These are phyloP conservation scores for Drosophila rubida DNA, from an alignment of 2,888 invertebrate species.

Conservation along the genomic window DNA sequence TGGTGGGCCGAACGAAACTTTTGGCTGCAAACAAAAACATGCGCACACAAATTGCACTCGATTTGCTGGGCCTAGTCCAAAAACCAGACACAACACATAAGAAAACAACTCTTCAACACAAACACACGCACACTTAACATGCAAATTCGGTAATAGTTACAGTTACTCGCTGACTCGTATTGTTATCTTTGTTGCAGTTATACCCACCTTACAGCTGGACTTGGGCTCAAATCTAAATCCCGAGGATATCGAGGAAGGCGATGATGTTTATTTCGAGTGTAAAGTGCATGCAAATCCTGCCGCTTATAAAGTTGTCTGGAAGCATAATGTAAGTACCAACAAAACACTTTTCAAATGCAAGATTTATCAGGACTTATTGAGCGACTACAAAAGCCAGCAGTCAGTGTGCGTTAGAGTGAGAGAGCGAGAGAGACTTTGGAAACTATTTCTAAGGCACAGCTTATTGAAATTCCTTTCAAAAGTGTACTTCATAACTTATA, in stretches of 20 bases:
- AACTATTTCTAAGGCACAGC: conserved; percentile 3
- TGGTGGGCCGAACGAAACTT: conserved; percentile 32
- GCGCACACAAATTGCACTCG: conserved; percentile 56
- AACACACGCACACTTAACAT: conserved; percentile 19
- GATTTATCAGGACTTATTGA: conserved; percentile 43
- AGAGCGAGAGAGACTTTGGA: background rate
- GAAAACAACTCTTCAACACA: conserved; percentile 32
- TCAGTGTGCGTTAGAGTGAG: background rate
- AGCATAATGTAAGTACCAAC: conserved; percentile 89
- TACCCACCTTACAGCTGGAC: conserved; percentile 89
- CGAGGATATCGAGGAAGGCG: conserved; percentile 92
- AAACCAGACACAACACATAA: conserved; percentile 26
- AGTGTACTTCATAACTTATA: background rate
- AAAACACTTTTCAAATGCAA: conserved; percentile 31
- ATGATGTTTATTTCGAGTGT: conserved; percentile 93
- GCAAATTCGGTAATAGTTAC: conserved; percentile 1
- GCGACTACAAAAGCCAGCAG: background rate
- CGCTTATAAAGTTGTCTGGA: conserved; percentile 93
- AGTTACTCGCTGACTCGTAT: conserved; percentile 23
- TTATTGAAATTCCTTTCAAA: conserved; percentile 2
- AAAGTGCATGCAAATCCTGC: conserved; percentile 91
- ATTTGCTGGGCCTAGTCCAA: conserved; percentile 46
- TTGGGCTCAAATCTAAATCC: conserved; percentile 91
- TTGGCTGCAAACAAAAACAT: conserved; percentile 11
- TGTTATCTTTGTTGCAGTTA: conserved; percentile 85